Evolutionary conservation across 2,113 vertebrate species (phyloP).

Genomic region (Rhabdomys dilectus): DNA sequence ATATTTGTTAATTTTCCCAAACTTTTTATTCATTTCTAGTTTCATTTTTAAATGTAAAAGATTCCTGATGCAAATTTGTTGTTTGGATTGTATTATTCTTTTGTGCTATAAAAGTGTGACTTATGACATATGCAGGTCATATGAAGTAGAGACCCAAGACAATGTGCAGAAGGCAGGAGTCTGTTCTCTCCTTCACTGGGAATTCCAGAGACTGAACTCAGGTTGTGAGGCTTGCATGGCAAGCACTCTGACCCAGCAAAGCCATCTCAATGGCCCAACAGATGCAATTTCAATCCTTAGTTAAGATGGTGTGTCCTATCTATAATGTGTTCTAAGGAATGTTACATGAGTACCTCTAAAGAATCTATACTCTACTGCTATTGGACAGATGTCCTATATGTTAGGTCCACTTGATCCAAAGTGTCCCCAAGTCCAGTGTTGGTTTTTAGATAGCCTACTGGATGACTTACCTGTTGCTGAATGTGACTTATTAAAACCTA

Average conservation of each 20-base stretch:
- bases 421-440: not conserved
- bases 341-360: not conserved
- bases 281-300: not conserved
- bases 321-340: not conserved
- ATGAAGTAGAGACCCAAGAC: not conserved
- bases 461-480: not conserved
- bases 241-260: not conserved
- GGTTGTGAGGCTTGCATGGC: not conserved
- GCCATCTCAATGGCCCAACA: not conserved
- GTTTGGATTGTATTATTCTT: not conserved
- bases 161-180: not conserved
- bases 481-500: not conserved
- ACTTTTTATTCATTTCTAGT: not conserved
- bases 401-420: not conserved
- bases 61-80: not conserved
- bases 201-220: not conserved
- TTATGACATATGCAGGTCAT: not conserved
- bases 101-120: not conserved
- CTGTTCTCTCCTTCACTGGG: not conserved
- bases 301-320: not conserved
- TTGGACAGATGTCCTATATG: not conserved
- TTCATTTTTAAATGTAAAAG: constrained; percentile 39
- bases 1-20: not conserved
- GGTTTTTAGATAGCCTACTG: not conserved
- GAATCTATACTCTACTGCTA: not conserved